Conservation (phyloP, 2,888 invertebrate species). For the Apodemia duryi region DNA sequence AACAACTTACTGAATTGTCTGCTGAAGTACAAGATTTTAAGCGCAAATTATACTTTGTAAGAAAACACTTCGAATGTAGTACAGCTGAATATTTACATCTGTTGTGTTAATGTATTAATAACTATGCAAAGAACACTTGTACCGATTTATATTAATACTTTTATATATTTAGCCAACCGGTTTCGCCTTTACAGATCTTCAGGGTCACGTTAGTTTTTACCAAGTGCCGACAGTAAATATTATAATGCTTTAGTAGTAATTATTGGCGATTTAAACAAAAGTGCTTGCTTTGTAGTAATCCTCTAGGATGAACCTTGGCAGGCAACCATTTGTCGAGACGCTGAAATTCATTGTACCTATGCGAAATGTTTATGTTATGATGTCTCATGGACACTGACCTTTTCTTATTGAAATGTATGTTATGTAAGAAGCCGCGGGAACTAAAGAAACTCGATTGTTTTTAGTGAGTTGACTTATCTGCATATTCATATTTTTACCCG, state of each 20-base stretch:
- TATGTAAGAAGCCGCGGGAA: not conserved
- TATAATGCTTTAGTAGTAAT: not conserved
- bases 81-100: not conserved
- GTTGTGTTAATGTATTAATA: constrained; percentile 2
- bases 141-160: not conserved
- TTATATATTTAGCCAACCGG: not conserved
- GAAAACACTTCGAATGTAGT: no score
- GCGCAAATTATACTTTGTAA: no score
- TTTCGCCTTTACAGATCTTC: not conserved
- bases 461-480: not conserved
- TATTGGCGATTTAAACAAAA: not conserved
- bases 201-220: not conserved
- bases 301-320: constrained; percentile 20
- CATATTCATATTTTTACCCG: not conserved
- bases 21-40: no score
- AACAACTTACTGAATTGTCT: no score
- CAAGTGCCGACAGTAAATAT: not conserved
- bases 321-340: constrained; percentile 13
- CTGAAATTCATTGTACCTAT: not conserved
- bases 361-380: constrained; percentile 13
- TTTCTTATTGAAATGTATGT: not conserved
- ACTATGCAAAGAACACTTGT: not conserved
- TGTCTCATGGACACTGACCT: not conserved
- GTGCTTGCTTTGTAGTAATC: not conserved
- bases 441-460: not conserved